Conservation (phyloP, 2,797 vertebrate species). For the Semotilus atromaculatus region DNA sequence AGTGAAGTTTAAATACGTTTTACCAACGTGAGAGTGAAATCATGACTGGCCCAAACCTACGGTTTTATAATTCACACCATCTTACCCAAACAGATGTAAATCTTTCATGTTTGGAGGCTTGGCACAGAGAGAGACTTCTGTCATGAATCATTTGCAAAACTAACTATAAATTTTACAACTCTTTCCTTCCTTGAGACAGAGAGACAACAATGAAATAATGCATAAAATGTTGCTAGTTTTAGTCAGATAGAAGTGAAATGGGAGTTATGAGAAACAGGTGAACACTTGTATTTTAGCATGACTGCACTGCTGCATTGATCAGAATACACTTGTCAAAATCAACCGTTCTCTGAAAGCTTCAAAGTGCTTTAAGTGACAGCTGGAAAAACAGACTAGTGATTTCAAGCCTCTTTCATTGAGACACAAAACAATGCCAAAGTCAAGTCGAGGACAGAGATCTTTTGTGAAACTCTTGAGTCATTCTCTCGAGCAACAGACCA, state of each 20-base stretch:
- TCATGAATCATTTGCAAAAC: background rate
- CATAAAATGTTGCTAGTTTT: background rate
- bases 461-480: conserved; percentile 30
- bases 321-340: background rate
- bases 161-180: background rate
- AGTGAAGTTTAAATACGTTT: background rate
- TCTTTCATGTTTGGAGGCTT: background rate
- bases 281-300: background rate
- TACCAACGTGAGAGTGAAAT: background rate
- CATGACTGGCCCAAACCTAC: background rate
- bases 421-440: conserved; percentile 5
- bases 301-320: background rate
- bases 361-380: background rate
- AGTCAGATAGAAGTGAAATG: background rate
- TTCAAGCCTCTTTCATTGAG: conserved; percentile 2
- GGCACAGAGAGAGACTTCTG: background rate
- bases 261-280: background rate
- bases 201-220: background rate
- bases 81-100: background rate
- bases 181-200: background rate
- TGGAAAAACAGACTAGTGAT: background rate
- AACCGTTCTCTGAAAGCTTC: background rate
- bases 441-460: conserved; percentile 12
- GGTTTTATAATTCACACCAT: background rate
- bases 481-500: background rate